Conservation (phyloP, 2,113 vertebrate species). For the Alaudala cheleensis region DNA sequence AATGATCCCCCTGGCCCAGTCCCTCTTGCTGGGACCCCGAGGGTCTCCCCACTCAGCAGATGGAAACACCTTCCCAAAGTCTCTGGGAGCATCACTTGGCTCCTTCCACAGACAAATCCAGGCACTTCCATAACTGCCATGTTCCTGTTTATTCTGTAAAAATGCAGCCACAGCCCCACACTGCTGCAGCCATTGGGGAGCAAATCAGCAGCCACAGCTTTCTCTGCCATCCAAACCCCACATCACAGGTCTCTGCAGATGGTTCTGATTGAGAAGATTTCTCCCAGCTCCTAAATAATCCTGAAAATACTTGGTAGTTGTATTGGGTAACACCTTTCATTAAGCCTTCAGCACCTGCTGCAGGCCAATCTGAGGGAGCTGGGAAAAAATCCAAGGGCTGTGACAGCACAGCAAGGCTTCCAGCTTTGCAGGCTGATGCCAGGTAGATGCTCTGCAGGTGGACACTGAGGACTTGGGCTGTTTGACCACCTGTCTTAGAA, state of each 20-base stretch:
- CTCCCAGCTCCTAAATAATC: background rate
- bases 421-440: background rate
- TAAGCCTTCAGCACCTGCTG: slow-evolving; percentile 1
- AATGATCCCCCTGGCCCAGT: fast-evolving
- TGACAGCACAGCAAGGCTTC: background rate
- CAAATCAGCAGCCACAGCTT: background rate
- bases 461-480: background rate
- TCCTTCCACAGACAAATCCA: background rate
- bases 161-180: background rate
- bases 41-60: background rate
- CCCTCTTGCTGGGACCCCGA: fast-evolving
- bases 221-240: background rate
- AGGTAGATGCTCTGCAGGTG: background rate
- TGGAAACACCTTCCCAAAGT: background rate
- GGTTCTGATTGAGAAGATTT: background rate
- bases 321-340: background rate
- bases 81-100: background rate
- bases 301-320: background rate
- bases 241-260: background rate
- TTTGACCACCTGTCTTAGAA: background rate
- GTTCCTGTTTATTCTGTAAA: background rate
- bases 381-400: background rate
- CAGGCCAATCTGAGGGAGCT: background rate
- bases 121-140: background rate
- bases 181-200: background rate